Evolutionary conservation across 2,797 vertebrate genomes (phyloP).

Genomic region (Premnoplex brunnescens): DNA sequence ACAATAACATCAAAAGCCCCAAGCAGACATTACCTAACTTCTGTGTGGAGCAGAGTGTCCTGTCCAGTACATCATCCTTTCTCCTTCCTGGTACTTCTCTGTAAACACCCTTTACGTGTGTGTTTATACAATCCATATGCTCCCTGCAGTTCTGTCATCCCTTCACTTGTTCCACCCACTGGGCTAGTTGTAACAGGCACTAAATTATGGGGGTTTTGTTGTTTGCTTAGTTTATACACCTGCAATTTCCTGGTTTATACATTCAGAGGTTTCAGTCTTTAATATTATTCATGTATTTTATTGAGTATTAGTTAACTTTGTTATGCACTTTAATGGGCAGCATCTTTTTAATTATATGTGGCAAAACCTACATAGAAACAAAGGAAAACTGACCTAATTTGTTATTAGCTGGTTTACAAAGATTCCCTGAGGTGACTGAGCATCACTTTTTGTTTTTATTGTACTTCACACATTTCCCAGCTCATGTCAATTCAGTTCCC

Average conservation of each 20-base stretch:
- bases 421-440: background rate
- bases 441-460: background rate
- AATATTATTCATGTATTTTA: slow-evolving; percentile 43
- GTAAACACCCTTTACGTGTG: background rate
- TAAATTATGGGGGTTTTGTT: background rate
- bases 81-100: background rate
- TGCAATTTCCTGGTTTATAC: slow-evolving; percentile 26
- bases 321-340: background rate
- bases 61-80: background rate
- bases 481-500: background rate
- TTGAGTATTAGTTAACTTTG: slow-evolving; percentile 1
- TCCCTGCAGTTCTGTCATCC: background rate
- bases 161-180: background rate
- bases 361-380: slow-evolving; percentile 14
- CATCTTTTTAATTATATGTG: slow-evolving; percentile 6
- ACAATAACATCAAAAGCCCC: background rate
- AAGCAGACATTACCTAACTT: background rate
- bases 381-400: slow-evolving; percentile 29
- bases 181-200: background rate
- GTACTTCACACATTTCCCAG: background rate
- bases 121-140: background rate
- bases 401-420: background rate
- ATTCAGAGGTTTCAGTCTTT: slow-evolving; percentile 31
- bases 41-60: background rate
- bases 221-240: slow-evolving; percentile 27